phyloP scores from a whole-genome alignment of 2,888 invertebrate species.

The Pristionchus entomophagus region DNA sequence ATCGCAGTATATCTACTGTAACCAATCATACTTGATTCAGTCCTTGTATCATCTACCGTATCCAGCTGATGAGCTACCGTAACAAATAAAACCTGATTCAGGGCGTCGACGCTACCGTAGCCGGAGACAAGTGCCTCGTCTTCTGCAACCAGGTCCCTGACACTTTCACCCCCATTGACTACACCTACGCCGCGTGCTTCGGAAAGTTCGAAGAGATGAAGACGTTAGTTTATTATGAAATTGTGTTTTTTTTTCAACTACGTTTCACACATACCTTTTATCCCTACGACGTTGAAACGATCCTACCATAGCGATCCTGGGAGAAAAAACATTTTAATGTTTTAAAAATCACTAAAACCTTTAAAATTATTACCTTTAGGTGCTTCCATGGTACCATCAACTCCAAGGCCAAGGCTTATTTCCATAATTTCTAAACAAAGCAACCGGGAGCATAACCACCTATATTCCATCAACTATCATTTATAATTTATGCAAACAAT shows the following conservation, averaged over 20 bases:
- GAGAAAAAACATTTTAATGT: too few relatives aligned
- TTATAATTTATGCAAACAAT: too few relatives aligned
- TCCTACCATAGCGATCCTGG: too few relatives aligned
- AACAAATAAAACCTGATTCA: too few relatives aligned
- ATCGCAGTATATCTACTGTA: not conserved
- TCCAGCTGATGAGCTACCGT: too few relatives aligned
- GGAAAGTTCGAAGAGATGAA: conserved; percentile 43
- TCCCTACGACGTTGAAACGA: too few relatives aligned
- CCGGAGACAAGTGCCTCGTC: conserved; percentile 44
- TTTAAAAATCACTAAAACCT: too few relatives aligned
- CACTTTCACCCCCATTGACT: conserved; percentile 34
- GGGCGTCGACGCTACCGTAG: conserved; percentile 1
- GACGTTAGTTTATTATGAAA: not conserved
- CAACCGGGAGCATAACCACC: not conserved
- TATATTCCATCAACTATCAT: too few relatives aligned
- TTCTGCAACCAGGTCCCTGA: conserved; percentile 42
- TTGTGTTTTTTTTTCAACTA: not conserved
- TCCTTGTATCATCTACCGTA: too few relatives aligned
- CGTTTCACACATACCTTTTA: too few relatives aligned
- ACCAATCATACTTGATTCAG: not conserved
- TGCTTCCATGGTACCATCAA: conserved; percentile 32
- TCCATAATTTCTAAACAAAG: not conserved
- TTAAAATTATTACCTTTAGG: not conserved
- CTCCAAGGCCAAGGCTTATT: conserved; percentile 32
- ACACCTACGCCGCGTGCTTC: conserved; percentile 39